A percentile compares a stretch with the other conserved stretches of the same genome.
Conservation (phyloP, 2,797 vertebrate species). For the Acipenser ruthenus region DNA sequence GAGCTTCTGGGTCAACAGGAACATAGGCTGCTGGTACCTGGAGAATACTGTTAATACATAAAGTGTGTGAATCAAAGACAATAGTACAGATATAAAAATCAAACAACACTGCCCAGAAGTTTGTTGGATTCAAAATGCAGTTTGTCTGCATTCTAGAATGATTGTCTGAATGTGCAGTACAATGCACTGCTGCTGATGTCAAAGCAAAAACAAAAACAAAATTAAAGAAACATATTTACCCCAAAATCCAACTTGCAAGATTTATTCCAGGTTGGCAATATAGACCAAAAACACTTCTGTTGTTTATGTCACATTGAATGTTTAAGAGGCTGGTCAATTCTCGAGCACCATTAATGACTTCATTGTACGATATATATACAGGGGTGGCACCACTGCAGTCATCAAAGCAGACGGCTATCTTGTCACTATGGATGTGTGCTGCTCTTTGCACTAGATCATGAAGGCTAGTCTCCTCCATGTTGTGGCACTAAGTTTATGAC, state of each 20-base stretch:
- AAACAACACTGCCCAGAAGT: too few relatives aligned
- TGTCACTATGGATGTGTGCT: constrained; percentile 38
- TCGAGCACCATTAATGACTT: constrained; percentile 39
- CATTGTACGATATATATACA: constrained; percentile 47
- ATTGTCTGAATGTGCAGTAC: too few relatives aligned
- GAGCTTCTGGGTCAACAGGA: constrained; percentile 76
- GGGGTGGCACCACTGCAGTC: constrained; percentile 30
- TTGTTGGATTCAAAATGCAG: too few relatives aligned
- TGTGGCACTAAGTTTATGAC: background rate
- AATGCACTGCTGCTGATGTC: too few relatives aligned
- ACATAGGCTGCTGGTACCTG: constrained; percentile 78
- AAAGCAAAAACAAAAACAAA: background rate
- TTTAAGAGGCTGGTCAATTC: constrained; percentile 57
- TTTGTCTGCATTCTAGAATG: too few relatives aligned
- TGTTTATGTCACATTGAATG: constrained; percentile 29
- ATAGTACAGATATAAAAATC: too few relatives aligned
- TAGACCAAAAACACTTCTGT: constrained; percentile 61
- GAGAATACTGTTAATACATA: constrained; percentile 60
- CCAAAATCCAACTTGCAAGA: constrained; percentile 80
- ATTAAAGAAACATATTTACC: constrained; percentile 55
- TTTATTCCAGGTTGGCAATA: constrained; percentile 71
- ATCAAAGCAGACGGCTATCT: constrained; percentile 67
- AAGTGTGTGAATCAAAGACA: background rate
- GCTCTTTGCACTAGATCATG: constrained; percentile 60
- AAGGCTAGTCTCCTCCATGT: constrained; percentile 49